Percentiles rank a stretch among this genome's conserved stretches.
Conservation (phyloP, 2,888 invertebrate species). For the Mellilla xanthometata region DNA sequence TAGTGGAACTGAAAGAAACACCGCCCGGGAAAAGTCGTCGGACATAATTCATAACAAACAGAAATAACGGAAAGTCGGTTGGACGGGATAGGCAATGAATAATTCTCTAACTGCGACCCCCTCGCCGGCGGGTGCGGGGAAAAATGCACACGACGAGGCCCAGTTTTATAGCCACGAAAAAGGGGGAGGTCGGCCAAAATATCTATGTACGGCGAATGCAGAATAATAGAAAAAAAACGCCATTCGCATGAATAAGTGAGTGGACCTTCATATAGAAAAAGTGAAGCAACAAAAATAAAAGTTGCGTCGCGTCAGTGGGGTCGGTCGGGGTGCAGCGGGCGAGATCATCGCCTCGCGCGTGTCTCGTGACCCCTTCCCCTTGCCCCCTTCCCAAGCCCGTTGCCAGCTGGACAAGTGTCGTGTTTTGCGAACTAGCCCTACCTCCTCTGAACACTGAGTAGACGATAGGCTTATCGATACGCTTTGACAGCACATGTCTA, state of each 20-base stretch:
- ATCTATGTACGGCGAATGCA: slow-evolving; percentile 76
- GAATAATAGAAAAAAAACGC: slow-evolving; percentile 71
- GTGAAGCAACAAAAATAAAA: slow-evolving; percentile 63
- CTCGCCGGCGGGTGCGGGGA: slow-evolving; percentile 65
- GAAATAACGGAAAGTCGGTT: slow-evolving; percentile 80
- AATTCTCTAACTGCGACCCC: slow-evolving; percentile 80
- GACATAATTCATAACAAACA: slow-evolving; percentile 82
- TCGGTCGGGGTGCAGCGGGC: slow-evolving; percentile 22
- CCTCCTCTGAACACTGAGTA: no score
- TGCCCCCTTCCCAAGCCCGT: slow-evolving; percentile 17
- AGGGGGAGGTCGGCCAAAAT: slow-evolving; percentile 77
- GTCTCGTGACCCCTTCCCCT: slow-evolving; percentile 15
- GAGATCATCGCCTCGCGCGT: slow-evolving; percentile 27
- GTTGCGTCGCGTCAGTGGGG: slow-evolving; percentile 43
- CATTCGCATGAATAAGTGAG: slow-evolving; percentile 80
- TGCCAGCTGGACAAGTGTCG: no score
- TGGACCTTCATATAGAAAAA: slow-evolving; percentile 76
- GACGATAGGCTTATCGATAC: no score
- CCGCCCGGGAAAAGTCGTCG: slow-evolving; percentile 76
- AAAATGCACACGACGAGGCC: slow-evolving; percentile 76
- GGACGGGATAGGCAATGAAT: slow-evolving; percentile 81
- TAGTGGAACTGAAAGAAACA: slow-evolving; percentile 77
- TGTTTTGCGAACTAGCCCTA: no score
- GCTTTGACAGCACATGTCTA: no score
- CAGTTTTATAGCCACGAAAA: slow-evolving; percentile 80